These are phyloP conservation scores for Neolamprologus brichardi DNA, from an alignment of 2,113 vertebrate genomes.

Conservation along the genomic window DNA sequence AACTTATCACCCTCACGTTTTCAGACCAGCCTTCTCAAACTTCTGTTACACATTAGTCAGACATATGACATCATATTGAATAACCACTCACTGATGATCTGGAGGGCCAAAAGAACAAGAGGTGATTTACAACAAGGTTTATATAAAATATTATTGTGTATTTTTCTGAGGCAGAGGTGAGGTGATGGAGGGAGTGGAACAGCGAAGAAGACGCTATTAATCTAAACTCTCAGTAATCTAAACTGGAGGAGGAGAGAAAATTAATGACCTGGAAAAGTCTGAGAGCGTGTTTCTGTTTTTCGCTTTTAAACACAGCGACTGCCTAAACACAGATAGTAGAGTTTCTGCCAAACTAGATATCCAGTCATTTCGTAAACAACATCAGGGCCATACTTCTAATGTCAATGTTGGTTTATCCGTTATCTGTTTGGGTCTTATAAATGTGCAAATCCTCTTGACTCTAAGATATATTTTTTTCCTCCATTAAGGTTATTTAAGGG, in stretches of 20 bases:
- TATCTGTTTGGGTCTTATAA: background rate
- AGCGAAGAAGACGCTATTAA: slow-evolving; percentile 5
- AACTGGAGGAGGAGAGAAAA: slow-evolving; percentile 8
- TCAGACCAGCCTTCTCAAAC: background rate
- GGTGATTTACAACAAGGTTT: background rate
- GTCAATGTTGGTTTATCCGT: background rate
- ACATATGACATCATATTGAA: background rate
- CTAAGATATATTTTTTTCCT: background rate
- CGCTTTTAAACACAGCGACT: slow-evolving; percentile 2
- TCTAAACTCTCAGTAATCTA: slow-evolving; percentile 1
- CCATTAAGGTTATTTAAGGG: background rate
- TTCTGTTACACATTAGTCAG: background rate
- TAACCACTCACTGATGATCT: background rate
- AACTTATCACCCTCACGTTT: accelerated
- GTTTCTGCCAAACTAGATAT: background rate
- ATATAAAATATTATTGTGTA: background rate
- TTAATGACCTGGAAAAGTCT: slow-evolving; percentile 28
- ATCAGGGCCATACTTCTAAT: background rate
- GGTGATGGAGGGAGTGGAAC: background rate
- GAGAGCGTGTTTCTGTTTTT: slow-evolving; percentile 1
- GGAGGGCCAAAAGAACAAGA: background rate
- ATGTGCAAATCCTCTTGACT: background rate
- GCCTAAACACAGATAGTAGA: background rate
- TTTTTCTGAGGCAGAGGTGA: background rate
- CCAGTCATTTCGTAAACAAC: background rate